phyloP scores from a whole-genome alignment of 2,888 invertebrate genomes.

The Mallateleia sp. region DNA sequence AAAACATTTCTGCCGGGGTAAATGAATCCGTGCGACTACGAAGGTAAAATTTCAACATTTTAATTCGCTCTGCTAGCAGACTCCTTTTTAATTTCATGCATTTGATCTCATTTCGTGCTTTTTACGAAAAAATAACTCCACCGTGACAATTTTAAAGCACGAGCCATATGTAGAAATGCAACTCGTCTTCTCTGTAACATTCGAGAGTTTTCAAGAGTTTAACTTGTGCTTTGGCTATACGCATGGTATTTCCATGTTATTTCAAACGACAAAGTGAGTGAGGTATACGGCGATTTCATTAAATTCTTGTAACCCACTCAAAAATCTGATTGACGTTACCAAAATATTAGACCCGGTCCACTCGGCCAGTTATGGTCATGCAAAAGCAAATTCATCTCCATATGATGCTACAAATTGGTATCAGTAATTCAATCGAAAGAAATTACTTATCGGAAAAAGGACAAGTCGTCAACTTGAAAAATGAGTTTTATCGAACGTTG shows the following conservation, averaged over 20 bases:
- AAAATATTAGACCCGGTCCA: background rate
- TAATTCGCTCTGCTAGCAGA: no score
- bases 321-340: conserved; percentile 23
- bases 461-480: no score
- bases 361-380: background rate
- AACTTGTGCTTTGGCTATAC: conserved; percentile 15
- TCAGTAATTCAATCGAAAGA: background rate
- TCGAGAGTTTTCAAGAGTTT: conserved; percentile 35
- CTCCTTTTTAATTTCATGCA: conserved; percentile 64
- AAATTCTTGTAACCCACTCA: conserved; percentile 38
- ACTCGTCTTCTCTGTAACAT: conserved; percentile 34
- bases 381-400: background rate
- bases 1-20: conserved; percentile 56
- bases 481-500: background rate
- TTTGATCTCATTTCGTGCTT: conserved; percentile 64
- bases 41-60: conserved; percentile 57
- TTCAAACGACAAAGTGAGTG: conserved; percentile 27
- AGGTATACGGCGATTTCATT: conserved; percentile 24
- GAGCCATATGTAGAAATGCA: conserved; percentile 6
- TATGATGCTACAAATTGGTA: background rate
- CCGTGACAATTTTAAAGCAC: conserved; percentile 50
- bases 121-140: conserved; percentile 56
- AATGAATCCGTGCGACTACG: conserved; percentile 58
- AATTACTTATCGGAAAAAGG: no score
- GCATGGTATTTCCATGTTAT: conserved; percentile 24